Evolutionary conservation across 1,140 invertebrate genomes (phyloP), one percentile per base, ranked within the genome.

Genomic region (Vanessa atalanta): DNA sequence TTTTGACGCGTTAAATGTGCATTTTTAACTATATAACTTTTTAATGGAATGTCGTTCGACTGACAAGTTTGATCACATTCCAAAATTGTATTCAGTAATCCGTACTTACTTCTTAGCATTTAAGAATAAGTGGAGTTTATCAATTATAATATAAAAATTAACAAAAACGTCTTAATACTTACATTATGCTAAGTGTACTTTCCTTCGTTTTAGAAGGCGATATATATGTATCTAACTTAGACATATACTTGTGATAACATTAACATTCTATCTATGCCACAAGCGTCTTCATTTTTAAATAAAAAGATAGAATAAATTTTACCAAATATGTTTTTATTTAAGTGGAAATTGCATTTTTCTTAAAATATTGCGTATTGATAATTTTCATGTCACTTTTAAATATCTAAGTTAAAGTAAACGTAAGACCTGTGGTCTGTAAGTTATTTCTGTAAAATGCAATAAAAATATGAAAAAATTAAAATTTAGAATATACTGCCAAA

Each of bases 361-460:
- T 66, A 53, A 12, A 57, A 16, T 12, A 43, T 55, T 66, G 51
- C 14, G 57, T 73, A 71, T 50, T 71, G 43, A 73, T 60, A 60
- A 57, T 50, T 60, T 13, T 67, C 65, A 37, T 50, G 20, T 67
- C 71, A 73, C 65, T 73, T 67, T 66, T 75, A 66, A 71, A 60
- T 75, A n/a, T 71, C 68, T 75, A 71, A 75, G 73, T 71, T 75
- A 67, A 71, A 61, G 47, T 71, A 70, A 70, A 70, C 77, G 90
- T 92, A 92, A 90, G 89, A 90, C 89, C 88, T 83, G 68, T 92
- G 88, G 90, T 90, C 89, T 92, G 76, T 90, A 90, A 91, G 87
- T 83, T 81, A 83, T 77, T 83, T 78, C 75, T 78, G 55, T 74
- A 81, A 80, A 72, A 72, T 70, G 79, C 57, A 61, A 61, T 61